These are phyloP conservation scores for Xyrichtys novacula DNA, from an alignment of 2,797 vertebrate genomes.

Conservation along the genomic window DNA sequence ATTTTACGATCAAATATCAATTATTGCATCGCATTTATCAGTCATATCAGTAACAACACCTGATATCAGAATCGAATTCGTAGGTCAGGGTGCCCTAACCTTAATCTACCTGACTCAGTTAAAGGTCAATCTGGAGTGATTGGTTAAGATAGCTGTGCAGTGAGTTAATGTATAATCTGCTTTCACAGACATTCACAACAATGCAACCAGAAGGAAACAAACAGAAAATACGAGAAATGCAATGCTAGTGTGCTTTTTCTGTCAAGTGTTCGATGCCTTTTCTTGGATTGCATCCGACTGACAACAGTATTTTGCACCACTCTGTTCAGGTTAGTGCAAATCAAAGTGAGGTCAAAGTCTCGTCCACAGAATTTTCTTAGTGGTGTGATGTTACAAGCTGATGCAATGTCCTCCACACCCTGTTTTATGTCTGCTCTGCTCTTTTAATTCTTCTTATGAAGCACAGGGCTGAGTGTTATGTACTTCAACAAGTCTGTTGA, in stretches of 20 bases:
- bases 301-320: not conserved
- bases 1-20: slow-evolving; percentile 6
- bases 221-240: not conserved
- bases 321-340: not conserved
- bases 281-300: not conserved
- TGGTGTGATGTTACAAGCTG: not conserved
- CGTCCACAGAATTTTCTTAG: slow-evolving; percentile 25
- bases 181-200: slow-evolving; percentile 18
- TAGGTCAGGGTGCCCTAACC: slow-evolving; percentile 20
- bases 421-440: not conserved
- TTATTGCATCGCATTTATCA: slow-evolving; percentile 1
- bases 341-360: not conserved
- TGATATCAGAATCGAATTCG: slow-evolving; percentile 6
- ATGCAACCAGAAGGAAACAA: slow-evolving; percentile 9
- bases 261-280: not conserved
- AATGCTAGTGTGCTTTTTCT: too few species aligned
- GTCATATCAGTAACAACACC: slow-evolving; percentile 1
- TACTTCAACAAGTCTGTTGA: slow-evolving; percentile 30
- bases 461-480: slow-evolving; percentile 15
- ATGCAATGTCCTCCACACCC: slow-evolving; percentile 11
- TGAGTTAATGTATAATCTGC: slow-evolving; percentile 50
- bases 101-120: slow-evolving; percentile 4
- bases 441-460: slow-evolving; percentile 25
- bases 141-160: not conserved
- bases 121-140: slow-evolving; percentile 23